Conservation (phyloP, 1,140 invertebrate species). For the Solenopsis fugax region DNA sequence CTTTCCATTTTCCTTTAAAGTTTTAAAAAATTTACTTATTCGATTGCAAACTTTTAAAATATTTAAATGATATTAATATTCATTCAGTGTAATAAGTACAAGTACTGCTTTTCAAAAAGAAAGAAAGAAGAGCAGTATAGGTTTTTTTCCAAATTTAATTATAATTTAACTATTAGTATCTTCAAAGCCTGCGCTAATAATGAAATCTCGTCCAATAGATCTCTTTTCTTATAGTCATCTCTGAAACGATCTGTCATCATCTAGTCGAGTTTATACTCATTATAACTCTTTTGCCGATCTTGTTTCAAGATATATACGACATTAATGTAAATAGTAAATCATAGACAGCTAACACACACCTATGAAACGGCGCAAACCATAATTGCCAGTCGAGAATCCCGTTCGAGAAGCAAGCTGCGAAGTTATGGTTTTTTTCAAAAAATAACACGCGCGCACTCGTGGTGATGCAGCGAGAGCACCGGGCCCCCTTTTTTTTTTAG, state of each 20-base stretch:
- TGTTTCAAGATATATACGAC: background rate
- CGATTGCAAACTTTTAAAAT: background rate
- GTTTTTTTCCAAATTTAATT: slow-evolving; percentile 16
- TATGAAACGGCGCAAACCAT: background rate
- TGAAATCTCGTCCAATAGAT: background rate
- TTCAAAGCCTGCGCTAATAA: background rate
- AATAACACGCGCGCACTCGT: slow-evolving; percentile 36
- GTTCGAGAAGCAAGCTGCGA: background rate
- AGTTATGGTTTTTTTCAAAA: slow-evolving; percentile 29
- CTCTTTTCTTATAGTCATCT: background rate
- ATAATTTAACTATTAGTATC: background rate
- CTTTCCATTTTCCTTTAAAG: background rate
- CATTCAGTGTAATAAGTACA: background rate
- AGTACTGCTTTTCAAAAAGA: background rate
- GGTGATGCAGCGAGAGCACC: slow-evolving; percentile 62
- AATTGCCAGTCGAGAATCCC: slow-evolving; percentile 18
- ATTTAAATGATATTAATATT: slow-evolving; percentile 11
- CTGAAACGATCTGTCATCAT: background rate
- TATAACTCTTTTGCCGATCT: background rate
- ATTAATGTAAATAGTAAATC: background rate
- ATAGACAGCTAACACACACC: background rate
- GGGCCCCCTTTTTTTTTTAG: slow-evolving; percentile 70
- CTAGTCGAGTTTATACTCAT: background rate
- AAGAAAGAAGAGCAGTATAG: background rate
- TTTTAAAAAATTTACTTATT: background rate